These are phyloP conservation scores for Rhinolophus sinicus DNA, from an alignment of 2,113 vertebrate species.

Conservation along the genomic window DNA sequence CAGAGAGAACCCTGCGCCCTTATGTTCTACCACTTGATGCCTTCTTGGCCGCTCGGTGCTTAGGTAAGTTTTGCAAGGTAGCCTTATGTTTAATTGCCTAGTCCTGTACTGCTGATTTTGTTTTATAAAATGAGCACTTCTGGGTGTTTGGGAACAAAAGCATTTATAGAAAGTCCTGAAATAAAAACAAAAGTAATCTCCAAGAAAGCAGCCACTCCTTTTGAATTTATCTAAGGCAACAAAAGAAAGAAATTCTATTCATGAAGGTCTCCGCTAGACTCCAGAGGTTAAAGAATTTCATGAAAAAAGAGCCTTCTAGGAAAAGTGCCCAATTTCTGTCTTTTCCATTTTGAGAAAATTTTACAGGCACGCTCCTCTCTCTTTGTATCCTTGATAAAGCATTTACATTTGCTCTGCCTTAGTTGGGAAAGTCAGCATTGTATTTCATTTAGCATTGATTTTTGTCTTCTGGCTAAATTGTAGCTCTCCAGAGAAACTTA, in stretches of 20 bases:
- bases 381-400: not conserved
- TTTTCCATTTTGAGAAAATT: not conserved
- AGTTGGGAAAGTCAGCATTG: not conserved
- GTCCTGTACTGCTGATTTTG: not conserved
- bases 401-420: slow-evolving; percentile 7
- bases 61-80: not conserved
- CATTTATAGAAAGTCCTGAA: not conserved
- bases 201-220: not conserved
- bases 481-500: not conserved
- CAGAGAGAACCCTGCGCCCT: not conserved
- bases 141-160: not conserved
- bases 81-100: not conserved
- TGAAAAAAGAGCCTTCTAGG: not conserved
- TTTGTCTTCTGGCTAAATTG: not conserved
- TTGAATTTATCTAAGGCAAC: not conserved
- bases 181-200: slow-evolving; percentile 3
- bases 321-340: not conserved
- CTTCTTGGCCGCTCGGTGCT: not conserved
- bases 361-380: not conserved
- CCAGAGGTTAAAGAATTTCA: not conserved
- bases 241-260: not conserved
- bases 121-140: not conserved
- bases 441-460: slow-evolving; percentile 21
- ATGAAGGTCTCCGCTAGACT: not conserved
- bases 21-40: not conserved